Conservation (phyloP, 2,888 invertebrate genomes). For the Vannuccia rotundouncinata region DNA sequence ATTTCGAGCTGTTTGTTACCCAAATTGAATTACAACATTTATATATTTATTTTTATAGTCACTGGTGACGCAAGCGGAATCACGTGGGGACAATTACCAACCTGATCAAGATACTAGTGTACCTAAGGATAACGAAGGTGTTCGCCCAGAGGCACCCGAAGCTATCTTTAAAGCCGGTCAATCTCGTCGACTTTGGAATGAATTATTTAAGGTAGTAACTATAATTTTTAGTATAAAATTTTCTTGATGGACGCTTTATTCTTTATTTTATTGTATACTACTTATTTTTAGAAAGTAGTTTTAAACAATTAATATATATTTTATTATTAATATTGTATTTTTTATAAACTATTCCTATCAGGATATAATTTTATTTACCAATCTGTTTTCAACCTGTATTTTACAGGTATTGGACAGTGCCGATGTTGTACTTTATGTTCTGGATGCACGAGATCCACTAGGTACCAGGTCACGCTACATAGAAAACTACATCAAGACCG, state of each 20-base stretch:
- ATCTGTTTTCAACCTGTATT: constrained; percentile 33
- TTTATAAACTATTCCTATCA: too few species aligned
- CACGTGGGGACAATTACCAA: constrained; percentile 70
- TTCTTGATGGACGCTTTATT: too few species aligned
- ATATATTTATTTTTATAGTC: too few species aligned
- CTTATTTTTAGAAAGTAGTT: too few species aligned
- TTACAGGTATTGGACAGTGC: constrained; percentile 77
- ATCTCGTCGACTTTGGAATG: constrained; percentile 96
- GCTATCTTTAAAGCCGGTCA: constrained; percentile 70
- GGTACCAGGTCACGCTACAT: constrained; percentile 89
- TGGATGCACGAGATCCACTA: constrained; percentile 93
- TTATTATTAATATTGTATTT: too few species aligned
- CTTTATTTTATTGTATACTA: too few species aligned
- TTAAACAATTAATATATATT: too few species aligned
- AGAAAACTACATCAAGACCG: constrained; percentile 80
- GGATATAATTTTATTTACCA: too few species aligned
- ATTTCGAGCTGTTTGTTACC: background rate
- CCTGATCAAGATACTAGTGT: constrained; percentile 74
- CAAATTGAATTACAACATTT: background rate
- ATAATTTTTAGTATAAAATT: background rate
- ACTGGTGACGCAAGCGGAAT: constrained; percentile 61
- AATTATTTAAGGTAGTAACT: constrained; percentile 83
- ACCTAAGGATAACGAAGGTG: constrained; percentile 68
- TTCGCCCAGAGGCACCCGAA: constrained; percentile 74
- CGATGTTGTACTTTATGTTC: constrained; percentile 86